Evolutionary conservation across 2,113 vertebrate species (phyloP), one percentile per base, ranked within the genome.

Genomic region (Ageneiosus marmoratus): DNA sequence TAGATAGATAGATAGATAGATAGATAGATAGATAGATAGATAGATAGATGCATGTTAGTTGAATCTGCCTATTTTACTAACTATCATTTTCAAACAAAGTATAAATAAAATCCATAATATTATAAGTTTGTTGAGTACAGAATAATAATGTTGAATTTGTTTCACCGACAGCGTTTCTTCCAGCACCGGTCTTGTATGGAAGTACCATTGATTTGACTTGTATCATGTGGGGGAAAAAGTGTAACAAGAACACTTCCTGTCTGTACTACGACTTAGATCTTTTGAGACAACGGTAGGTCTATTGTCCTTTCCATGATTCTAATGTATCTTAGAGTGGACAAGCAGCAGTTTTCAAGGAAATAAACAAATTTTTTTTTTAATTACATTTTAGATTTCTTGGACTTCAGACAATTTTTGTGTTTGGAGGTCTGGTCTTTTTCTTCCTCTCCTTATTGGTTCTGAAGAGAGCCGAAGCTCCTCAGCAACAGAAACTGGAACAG

Each of bases 141-240:
- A 16, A n/a, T 70, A 44, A 34, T 56, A 72, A 53, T 29, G 32
- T 37, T 51, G 12, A 53, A 29, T 72, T 22, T 46, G 20, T 18
- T 70, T 15, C 11, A 34, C 85, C n/a, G 16, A 9, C 86, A 99
- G 98, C 97, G 0, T 99, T 98, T 94, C 93, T 99, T 91, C 97
- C 97, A 0, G 95, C 95, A 0, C 98, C 97, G 0, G 95, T 99
- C 53, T 83, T 99, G 75, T 97, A 96, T 0, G 98, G 98, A 82
- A 95, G 90, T 0, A 90, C 95, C 88, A 99, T 99, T 0, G 98
- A 99, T 88, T 95, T 93, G 0, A 92, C 96, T 15, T 99, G 97
- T 84, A 87, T 96, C 85, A 74, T 92, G 58, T 99, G 97, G 98
- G 95, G 95, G 58, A 74, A 16, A 34, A 94, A 94, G 77, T 98